Conservation (phyloP, 2,113 vertebrate species). For the Oophaga pumilio region DNA sequence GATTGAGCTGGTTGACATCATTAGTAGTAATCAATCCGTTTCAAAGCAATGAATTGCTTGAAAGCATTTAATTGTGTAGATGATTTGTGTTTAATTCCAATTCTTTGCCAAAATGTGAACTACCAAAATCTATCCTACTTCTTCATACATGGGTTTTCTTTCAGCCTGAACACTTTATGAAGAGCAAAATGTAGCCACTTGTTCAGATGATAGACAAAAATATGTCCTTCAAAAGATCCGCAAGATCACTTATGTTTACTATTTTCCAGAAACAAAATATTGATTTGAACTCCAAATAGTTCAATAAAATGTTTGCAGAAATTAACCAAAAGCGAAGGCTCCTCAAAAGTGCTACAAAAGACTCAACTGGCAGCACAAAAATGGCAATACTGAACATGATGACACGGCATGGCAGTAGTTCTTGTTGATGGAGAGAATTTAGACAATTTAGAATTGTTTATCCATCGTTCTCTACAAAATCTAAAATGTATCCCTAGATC, state of each 20-base stretch:
- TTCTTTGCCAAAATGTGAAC: neutral
- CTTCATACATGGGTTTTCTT: neutral
- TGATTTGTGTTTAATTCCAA: neutral
- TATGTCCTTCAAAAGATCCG: neutral
- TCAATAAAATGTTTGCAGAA: neutral
- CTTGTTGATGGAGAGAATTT: no score
- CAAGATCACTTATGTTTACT: neutral
- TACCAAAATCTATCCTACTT: neutral
- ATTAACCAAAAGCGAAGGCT: neutral
- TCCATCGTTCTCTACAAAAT: no score
- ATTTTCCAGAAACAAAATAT: neutral
- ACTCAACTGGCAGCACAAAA: neutral
- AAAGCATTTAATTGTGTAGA: no score
- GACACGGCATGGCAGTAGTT: no score
- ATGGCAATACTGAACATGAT: no score
- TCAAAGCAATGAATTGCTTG: no score
- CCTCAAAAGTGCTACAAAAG: neutral
- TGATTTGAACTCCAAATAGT: neutral
- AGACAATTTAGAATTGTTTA: no score
- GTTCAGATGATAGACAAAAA: neutral
- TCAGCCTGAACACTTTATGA: neutral
- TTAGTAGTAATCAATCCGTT: no score
- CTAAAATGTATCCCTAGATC: no score
- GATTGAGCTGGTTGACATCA: no score
- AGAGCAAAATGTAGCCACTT: neutral